These are phyloP conservation scores for Egretta garzetta DNA, from an alignment of 2,113 vertebrate species.

Conservation along the genomic window DNA sequence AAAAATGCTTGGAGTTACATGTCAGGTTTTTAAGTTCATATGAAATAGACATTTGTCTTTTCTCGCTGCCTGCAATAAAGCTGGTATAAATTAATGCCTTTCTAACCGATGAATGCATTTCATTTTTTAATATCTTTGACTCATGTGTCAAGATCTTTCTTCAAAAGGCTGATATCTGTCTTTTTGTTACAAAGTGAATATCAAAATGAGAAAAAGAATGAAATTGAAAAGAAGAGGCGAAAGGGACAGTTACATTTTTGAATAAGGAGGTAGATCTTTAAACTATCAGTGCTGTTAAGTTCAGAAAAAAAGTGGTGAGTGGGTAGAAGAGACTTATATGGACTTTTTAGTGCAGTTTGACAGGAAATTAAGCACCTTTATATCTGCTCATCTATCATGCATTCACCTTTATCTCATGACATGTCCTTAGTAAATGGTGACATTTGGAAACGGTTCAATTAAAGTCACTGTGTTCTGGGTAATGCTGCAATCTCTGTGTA, in stretches of 20 bases:
- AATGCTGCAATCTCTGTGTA: neutral
- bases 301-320: neutral
- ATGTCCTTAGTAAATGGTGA: constrained; percentile 60
- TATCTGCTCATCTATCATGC: constrained; percentile 64
- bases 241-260: neutral
- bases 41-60: neutral
- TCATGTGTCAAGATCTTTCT: neutral
- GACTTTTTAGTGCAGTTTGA: constrained; percentile 37
- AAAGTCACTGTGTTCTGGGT: constrained; percentile 44
- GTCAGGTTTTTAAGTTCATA: neutral
- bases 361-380: constrained; percentile 64
- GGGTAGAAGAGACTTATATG: neutral
- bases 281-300: neutral
- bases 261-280: neutral
- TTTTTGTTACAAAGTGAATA: neutral
- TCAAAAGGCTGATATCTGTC: neutral
- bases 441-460: constrained; percentile 70
- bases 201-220: neutral
- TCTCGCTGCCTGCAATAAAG: neutral
- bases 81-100: neutral
- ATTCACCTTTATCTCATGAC: constrained; percentile 70
- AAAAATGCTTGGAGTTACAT: neutral
- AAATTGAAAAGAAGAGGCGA: neutral
- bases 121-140: neutral
- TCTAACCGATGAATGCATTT: neutral